Evolutionary conservation across 2,888 invertebrate genomes (phyloP).

Genomic region (Campoletis raptor): DNA sequence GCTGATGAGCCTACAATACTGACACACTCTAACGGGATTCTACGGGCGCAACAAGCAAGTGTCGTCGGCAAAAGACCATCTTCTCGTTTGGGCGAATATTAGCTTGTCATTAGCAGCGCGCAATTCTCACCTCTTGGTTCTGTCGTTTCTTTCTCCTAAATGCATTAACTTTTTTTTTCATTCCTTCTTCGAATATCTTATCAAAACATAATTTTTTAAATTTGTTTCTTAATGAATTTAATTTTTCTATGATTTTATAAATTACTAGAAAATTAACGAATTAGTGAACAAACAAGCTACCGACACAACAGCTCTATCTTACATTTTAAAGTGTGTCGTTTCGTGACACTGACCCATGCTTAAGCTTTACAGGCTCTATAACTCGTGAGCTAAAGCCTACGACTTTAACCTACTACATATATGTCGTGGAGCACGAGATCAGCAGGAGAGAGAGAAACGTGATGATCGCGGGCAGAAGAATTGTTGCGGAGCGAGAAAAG

Average conservation of each 20-base stretch:
- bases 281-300: not conserved
- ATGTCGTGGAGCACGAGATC: constrained; percentile 38
- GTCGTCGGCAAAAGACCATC: constrained; percentile 28
- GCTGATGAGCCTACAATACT: constrained; percentile 44
- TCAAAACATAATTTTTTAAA: not conserved
- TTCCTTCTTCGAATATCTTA: not conserved
- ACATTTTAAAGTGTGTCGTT: not conserved
- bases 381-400: constrained; percentile 49
- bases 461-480: constrained; percentile 58
- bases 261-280: not conserved
- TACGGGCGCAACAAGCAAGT: constrained; percentile 48
- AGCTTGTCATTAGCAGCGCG: constrained; percentile 53
- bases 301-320: not conserved
- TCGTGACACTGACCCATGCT: constrained; percentile 47
- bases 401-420: constrained; percentile 50
- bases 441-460: constrained; percentile 50
- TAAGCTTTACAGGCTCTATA: constrained; percentile 49
- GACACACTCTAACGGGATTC: constrained; percentile 60
- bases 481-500: constrained; percentile 60
- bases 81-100: constrained; percentile 54
- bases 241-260: not conserved
- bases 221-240: not conserved
- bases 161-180: not conserved
- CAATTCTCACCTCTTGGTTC: constrained; percentile 32
- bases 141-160: constrained; percentile 13